Evolutionary conservation across 2,797 vertebrate species (phyloP).

Genomic region (Acanthis flammea): DNA sequence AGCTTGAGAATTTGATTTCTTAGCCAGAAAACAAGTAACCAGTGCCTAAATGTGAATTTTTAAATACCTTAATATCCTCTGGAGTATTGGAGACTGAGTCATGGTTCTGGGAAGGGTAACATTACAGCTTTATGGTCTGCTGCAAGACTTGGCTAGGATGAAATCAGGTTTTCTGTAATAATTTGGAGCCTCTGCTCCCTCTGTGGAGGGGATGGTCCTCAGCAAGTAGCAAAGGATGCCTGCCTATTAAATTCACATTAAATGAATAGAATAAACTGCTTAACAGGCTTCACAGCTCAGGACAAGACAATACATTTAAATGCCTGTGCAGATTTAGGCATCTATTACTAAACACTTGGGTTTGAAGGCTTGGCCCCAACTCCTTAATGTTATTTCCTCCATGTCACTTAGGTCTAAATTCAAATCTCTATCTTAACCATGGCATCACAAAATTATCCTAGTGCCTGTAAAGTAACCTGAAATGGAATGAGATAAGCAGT

Average conservation of each 20-base stretch:
- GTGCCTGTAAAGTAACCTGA: background rate
- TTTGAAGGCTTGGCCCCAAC: background rate
- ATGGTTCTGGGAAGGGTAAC: constrained; percentile 19
- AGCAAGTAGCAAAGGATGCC: background rate
- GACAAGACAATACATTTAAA: background rate
- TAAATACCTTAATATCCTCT: background rate
- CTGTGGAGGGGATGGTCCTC: background rate
- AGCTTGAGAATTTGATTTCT: background rate
- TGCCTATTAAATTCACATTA: background rate
- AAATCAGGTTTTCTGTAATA: constrained; percentile 1
- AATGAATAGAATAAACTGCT: background rate
- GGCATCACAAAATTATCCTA: background rate
- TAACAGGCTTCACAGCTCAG: background rate
- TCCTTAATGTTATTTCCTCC: background rate
- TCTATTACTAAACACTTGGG: background rate
- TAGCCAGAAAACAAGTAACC: constrained; percentile 15
- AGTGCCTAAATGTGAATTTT: background rate
- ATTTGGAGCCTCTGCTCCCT: background rate
- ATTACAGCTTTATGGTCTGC: background rate
- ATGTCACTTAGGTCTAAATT: background rate
- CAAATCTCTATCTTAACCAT: background rate
- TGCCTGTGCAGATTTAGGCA: background rate
- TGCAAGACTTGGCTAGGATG: background rate
- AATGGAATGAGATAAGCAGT: background rate
- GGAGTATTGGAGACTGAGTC: background rate